These are phyloP conservation scores for Watsonalla cultraria DNA, from an alignment of 2,888 invertebrate species.

Conservation along the genomic window DNA sequence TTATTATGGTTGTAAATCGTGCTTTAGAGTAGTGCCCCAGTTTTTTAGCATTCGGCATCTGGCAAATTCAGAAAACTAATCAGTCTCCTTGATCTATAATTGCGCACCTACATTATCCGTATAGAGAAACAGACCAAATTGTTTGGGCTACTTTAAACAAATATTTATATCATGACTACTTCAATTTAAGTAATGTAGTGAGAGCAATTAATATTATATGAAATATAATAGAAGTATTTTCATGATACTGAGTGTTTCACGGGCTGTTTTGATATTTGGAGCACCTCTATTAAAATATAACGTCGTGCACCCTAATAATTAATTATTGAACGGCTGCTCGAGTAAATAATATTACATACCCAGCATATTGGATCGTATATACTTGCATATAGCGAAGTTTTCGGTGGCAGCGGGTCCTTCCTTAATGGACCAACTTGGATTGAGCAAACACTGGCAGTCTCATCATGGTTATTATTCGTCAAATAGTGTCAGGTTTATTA, in stretches of 20 bases:
- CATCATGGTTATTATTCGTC: conserved; percentile 11
- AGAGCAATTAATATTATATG: background rate
- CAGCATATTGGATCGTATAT: conserved; percentile 18
- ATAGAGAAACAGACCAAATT: background rate
- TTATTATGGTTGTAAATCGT: conserved; percentile 25
- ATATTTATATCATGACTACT: background rate
- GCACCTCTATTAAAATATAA: too few species aligned
- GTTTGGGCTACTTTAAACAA: background rate
- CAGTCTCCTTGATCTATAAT: conserved; percentile 34
- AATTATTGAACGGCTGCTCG: too few species aligned
- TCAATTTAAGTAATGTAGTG: background rate
- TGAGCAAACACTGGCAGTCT: conserved; percentile 20
- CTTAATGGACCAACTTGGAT: conserved; percentile 21
- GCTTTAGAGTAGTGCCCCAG: conserved; percentile 20
- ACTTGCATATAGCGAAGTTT: conserved; percentile 19
- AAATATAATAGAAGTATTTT: too few species aligned
- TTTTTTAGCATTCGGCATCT: conserved; percentile 14
- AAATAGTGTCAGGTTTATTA: conserved; percentile 14
- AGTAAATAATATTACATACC: background rate
- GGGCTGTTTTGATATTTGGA: too few species aligned
- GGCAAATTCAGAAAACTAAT: conserved; percentile 21
- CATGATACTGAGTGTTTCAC: too few species aligned
- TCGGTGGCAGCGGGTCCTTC: conserved; percentile 19
- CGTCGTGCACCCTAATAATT: too few species aligned
- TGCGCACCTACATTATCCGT: background rate